A percentile compares a stretch with the other conserved stretches of the same genome.
phyloP scores from a whole-genome alignment of 1,140 invertebrate genomes.

The Phymastichus coffea region DNA sequence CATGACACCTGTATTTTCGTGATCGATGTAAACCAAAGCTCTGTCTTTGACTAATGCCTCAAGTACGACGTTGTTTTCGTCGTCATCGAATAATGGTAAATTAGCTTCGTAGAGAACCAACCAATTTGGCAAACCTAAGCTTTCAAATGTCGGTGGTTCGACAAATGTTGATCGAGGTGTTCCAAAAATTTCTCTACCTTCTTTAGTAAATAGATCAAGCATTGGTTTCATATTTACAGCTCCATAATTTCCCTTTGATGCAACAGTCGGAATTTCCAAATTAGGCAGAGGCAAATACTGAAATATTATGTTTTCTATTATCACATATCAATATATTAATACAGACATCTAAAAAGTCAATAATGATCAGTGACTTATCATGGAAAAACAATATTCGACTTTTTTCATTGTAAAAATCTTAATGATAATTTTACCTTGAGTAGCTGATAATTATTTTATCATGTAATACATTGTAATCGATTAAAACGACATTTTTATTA shows the following conservation, averaged over 20 bases:
- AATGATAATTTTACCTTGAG: too few species aligned
- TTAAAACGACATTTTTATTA: too few species aligned
- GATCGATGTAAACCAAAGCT: slow-evolving; percentile 72
- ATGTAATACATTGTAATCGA: too few species aligned
- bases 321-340: too few species aligned
- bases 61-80: slow-evolving; percentile 46
- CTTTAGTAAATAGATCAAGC: slow-evolving; percentile 47
- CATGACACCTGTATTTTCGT: slow-evolving; percentile 60
- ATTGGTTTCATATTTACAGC: slow-evolving; percentile 54
- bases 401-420: too few species aligned
- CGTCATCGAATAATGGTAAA: slow-evolving; percentile 57
- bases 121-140: slow-evolving; percentile 61
- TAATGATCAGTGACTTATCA: too few species aligned
- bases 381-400: too few species aligned
- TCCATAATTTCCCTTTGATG: slow-evolving; percentile 60
- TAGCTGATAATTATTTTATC: too few species aligned
- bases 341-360: too few species aligned
- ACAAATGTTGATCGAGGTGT: slow-evolving; percentile 24
- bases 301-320: too few species aligned
- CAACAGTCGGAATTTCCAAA: slow-evolving; percentile 50
- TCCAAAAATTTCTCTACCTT: slow-evolving; percentile 37
- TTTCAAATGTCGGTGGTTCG: slow-evolving; percentile 65
- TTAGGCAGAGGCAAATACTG: slow-evolving; percentile 52
- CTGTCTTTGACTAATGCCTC: slow-evolving; percentile 66
- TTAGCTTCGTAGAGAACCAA: slow-evolving; percentile 73